Conservation (phyloP, 1,140 invertebrate genomes). For the Neodiprion pinetum region DNA sequence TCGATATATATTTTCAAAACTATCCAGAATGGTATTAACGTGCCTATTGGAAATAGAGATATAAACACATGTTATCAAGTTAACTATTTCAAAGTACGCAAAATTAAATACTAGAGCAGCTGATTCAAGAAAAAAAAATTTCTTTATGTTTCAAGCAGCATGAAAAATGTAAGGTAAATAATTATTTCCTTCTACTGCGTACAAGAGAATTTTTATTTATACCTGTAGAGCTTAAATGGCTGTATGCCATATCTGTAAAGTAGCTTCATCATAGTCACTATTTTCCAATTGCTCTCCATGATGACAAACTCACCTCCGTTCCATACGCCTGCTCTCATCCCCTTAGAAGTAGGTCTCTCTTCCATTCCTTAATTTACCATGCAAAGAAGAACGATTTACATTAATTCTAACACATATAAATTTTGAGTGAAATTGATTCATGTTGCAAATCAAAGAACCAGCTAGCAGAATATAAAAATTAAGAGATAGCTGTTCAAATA, state of each 20-base stretch:
- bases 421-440: background rate
- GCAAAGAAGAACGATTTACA: too few species aligned
- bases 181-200: background rate
- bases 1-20: slow-evolving; percentile 66
- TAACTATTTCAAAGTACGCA: too few species aligned
- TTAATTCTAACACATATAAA: too few species aligned
- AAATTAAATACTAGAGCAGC: too few species aligned
- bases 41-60: slow-evolving; percentile 36
- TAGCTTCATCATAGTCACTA: slow-evolving; percentile 59
- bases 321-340: slow-evolving; percentile 58
- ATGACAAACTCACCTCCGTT: slow-evolving; percentile 65
- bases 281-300: slow-evolving; percentile 58
- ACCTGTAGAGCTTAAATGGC: slow-evolving; percentile 56
- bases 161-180: slow-evolving; percentile 17
- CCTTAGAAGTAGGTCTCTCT: slow-evolving; percentile 27
- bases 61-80: too few species aligned
- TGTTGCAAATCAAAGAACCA: background rate
- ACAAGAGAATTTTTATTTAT: slow-evolving; percentile 31
- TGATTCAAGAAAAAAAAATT: too few species aligned
- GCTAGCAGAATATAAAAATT: background rate
- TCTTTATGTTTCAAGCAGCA: background rate
- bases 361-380: slow-evolving; percentile 48
- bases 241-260: slow-evolving; percentile 67
- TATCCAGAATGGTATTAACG: slow-evolving; percentile 41
- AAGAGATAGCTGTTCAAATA: background rate